Conservation (phyloP, 23 tunicate genomes). For the Aplidium turbinatum region DNA sequence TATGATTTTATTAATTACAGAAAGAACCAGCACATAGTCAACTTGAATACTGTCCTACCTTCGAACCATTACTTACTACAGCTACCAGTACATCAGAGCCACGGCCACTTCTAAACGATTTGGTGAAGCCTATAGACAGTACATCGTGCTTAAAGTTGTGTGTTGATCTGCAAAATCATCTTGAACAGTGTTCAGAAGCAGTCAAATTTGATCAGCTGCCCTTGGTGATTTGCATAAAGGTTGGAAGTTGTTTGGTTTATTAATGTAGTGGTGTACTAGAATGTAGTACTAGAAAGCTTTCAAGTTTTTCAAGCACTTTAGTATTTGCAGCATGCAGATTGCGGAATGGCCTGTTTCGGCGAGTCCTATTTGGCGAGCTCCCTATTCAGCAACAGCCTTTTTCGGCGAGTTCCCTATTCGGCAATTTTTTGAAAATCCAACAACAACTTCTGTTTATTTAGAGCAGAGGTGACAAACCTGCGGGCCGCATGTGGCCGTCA, state of each 20-base stretch:
- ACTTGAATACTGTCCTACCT: conserved; percentile 62
- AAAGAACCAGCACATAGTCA: conserved; percentile 16
- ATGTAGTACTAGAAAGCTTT: no score
- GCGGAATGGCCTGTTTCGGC: no score
- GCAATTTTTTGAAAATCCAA: no score
- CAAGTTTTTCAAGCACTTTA: no score
- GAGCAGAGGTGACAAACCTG: no score
- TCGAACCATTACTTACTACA: conserved; percentile 57
- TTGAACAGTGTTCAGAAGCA: conserved; percentile 59
- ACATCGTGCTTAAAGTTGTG: conserved; percentile 57
- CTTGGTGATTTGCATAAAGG: conserved; percentile 44
- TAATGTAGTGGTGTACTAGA: no score
- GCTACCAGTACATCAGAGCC: conserved; percentile 34
- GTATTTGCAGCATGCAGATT: no score
- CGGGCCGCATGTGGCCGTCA: no score
- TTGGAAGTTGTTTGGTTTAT: not conserved
- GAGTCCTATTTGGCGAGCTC: no score
- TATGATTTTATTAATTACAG: conserved; percentile 1
- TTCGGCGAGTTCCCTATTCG: no score
- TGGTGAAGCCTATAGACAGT: conserved; percentile 34
- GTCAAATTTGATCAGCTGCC: conserved; percentile 61
- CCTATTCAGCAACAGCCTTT: no score
- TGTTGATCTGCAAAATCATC: conserved; percentile 60
- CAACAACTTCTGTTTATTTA: no score
- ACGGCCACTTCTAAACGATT: conserved; percentile 38